Evolutionary conservation across 23 tunicate genomes (phyloP), one percentile per base, ranked within the genome.

Genomic region (Styela plicata): DNA sequence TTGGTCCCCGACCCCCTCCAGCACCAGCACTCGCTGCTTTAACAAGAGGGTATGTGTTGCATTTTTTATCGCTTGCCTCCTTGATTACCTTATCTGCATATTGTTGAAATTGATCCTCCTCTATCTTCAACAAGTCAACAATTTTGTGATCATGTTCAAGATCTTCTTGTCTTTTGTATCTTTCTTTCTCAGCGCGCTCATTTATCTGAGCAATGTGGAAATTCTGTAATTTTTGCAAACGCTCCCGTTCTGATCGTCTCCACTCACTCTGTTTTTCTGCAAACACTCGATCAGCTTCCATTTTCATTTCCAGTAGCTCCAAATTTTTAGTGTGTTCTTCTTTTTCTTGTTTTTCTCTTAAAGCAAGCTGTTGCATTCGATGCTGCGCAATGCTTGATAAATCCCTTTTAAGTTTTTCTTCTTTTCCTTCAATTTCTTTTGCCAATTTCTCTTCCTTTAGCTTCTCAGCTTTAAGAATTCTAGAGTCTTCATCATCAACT

Each of bases 1-100:
- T 33, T 0, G 98, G 98, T 35, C 98, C 98, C 28, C 84, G 74
- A 3, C 98, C 98, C 10, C 94, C 94, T 16, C 98, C 98, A 19
- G 83, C 83, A 25, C 98, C 98, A 1, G 94, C 84, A 10, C 64
- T 78, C 0, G 98, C 94, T 5, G 94, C 98, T 85, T 89, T 89
- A 26, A 70, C 44, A 1, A 94, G 74, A 0, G 98, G 94, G 67
- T 94, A 94, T 1, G 85, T 73, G 67, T 94, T 94, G 31, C 94
- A 82, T 2, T 80, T 88, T 31, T 82, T 91, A 18, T 78, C 79
- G 36, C 85, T 94, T 22, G 98, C 94, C 37, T 81, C 87, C 28
- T 77, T 65, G 37, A 94, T 94, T 10, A 94, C 97, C 79, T 79
- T 83, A 65, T 87, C 44, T 20, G 97, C 91, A 61, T 91, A 91